A percentile compares a stretch with the other conserved stretches of the same genome.
Conservation (phyloP, 2,113 vertebrate genomes). For the Leucoraja erinaceus region DNA sequence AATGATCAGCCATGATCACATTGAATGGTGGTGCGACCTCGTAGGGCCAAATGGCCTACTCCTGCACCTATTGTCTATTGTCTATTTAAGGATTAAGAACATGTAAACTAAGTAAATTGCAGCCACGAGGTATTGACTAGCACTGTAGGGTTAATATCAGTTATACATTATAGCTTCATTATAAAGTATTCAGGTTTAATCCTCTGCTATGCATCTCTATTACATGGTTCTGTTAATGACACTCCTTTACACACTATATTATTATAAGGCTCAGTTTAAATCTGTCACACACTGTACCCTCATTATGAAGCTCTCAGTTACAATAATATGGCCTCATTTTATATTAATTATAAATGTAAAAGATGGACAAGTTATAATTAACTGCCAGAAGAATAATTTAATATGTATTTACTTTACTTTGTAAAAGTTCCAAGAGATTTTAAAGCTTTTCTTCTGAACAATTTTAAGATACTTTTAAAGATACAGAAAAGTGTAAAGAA, state of each 20-base stretch:
- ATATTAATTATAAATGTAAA: not conserved
- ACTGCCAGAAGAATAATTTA: not conserved
- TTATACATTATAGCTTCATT: not conserved
- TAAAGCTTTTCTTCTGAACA: not conserved
- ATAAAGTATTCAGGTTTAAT: not conserved
- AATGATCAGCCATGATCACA: no score
- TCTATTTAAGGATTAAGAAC: not conserved
- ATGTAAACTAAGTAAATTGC: not conserved
- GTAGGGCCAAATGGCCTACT: no score
- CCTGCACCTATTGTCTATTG: not conserved
- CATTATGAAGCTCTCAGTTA: not conserved
- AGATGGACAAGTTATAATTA: not conserved
- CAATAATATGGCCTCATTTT: not conserved
- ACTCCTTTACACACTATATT: not conserved
- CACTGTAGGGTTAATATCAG: not conserved
- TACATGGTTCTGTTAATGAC: not conserved
- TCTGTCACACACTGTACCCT: not conserved
- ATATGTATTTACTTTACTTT: not conserved
- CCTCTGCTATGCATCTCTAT: not conserved
- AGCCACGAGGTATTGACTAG: not conserved
- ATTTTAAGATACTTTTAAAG: not conserved
- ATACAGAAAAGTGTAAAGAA: not conserved
- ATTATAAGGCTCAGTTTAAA: not conserved
- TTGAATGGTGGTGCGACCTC: no score
- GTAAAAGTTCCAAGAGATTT: not conserved